Evolutionary conservation across 2,113 vertebrate genomes (phyloP).

Genomic region (Psittacula cyanocephala): DNA sequence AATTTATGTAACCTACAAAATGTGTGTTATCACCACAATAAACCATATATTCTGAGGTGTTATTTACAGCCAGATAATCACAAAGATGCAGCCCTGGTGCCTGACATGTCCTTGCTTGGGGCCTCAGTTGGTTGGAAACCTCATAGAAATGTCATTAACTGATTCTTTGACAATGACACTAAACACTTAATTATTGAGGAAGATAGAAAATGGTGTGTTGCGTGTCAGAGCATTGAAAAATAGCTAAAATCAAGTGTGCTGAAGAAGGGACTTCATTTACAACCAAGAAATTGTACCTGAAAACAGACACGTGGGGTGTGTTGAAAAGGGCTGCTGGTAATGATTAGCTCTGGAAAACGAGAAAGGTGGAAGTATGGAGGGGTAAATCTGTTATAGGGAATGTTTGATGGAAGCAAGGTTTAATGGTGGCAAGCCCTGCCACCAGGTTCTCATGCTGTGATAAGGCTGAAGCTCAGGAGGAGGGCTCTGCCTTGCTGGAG

Average conservation of each 20-base stretch:
- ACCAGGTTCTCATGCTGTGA: accelerated
- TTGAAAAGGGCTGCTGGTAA: conserved; percentile 22
- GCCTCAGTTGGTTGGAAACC: conserved; percentile 1
- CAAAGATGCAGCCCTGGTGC: background rate
- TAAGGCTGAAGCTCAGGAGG: background rate
- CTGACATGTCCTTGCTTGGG: conserved; percentile 23
- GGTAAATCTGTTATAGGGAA: background rate
- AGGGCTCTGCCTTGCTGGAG: background rate
- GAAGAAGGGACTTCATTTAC: conserved; percentile 51
- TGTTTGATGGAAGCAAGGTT: background rate
- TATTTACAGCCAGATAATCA: conserved; percentile 71
- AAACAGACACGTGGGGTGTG: conserved; percentile 38
- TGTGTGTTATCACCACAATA: conserved; percentile 71
- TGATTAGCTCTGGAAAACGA: conserved; percentile 8
- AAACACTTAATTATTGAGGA: conserved; percentile 63
- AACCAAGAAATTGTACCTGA: conserved; percentile 13
- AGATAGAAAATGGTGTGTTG: conserved; percentile 42
- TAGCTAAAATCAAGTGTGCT: conserved; percentile 32
- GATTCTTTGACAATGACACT: conserved; percentile 32
- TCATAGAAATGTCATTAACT: conserved; percentile 29
- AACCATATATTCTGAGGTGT: conserved; percentile 63
- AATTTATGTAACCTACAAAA: conserved; percentile 74
- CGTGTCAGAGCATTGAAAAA: conserved; percentile 6
- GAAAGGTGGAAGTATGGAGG: background rate
- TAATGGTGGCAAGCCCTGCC: accelerated